These are phyloP conservation scores for Parambassis ranga DNA, from an alignment of 2,797 vertebrate species.

Conservation along the genomic window DNA sequence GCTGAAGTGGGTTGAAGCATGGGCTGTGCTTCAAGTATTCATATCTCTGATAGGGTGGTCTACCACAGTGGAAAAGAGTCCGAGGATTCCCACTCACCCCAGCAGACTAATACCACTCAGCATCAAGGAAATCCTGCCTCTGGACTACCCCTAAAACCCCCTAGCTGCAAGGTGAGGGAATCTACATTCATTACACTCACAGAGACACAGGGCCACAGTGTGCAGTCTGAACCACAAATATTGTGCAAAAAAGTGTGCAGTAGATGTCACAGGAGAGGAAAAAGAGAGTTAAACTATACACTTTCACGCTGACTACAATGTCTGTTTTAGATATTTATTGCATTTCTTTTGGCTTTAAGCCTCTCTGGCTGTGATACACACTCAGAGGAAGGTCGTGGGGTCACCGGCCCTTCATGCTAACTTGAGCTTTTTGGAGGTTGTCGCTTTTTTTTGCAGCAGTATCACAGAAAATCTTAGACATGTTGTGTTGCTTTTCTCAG, in stretches of 20 bases:
- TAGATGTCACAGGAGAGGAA: no score
- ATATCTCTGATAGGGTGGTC: constrained; percentile 92
- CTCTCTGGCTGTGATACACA: not conserved
- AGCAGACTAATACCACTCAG: constrained; percentile 89
- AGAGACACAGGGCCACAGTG: constrained; percentile 10
- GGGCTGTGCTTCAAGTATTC: constrained; percentile 99
- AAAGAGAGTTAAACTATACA: no score
- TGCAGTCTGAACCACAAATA: no score
- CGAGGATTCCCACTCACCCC: constrained; percentile 90
- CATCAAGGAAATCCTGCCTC: constrained; percentile 89
- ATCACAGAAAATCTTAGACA: no score
- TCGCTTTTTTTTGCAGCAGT: constrained; percentile 32
- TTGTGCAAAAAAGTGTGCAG: no score
- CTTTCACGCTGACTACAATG: no score
- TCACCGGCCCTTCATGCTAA: constrained; percentile 16
- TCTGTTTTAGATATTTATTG: no score
- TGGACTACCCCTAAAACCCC: constrained; percentile 90
- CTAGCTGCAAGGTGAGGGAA: constrained; percentile 87
- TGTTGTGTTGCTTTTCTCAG: no score
- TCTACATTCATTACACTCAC: constrained; percentile 34
- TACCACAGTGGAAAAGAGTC: constrained; percentile 92
- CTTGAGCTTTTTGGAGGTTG: constrained; percentile 27
- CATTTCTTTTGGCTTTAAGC: no score
- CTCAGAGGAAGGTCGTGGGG: constrained; percentile 25
- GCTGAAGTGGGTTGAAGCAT: constrained; percentile 88